Conservation (phyloP, 1,140 invertebrate genomes). For the Pseudomyrmex concolor region DNA sequence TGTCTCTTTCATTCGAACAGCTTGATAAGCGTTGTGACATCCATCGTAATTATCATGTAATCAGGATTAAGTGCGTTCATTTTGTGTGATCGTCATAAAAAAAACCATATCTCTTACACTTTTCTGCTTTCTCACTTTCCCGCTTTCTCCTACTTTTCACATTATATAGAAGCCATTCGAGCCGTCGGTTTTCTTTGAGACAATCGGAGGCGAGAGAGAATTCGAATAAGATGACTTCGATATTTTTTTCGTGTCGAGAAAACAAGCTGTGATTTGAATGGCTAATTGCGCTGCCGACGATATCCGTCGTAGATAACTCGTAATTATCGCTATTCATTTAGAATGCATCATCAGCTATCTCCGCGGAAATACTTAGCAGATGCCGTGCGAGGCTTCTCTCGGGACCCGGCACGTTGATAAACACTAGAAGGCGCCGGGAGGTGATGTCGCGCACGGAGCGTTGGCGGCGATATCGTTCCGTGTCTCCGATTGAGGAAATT, state of each 20-base stretch:
- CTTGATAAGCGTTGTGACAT: no score
- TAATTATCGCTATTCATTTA: slow-evolving; percentile 33
- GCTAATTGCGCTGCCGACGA: background rate
- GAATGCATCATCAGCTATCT: slow-evolving; percentile 10
- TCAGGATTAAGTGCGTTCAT: background rate
- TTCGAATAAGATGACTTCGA: background rate
- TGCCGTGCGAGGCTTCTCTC: background rate
- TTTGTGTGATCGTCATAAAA: background rate
- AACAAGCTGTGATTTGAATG: background rate
- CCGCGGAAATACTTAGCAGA: background rate
- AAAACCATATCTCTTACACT: background rate
- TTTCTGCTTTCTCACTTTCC: background rate
- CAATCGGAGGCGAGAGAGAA: background rate
- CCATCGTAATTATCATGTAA: background rate
- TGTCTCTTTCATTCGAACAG: no score
- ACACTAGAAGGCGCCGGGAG: background rate
- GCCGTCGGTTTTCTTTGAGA: background rate
- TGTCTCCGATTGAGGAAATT: slow-evolving; percentile 68
- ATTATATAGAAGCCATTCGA: background rate
- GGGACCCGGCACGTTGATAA: slow-evolving; percentile 25
- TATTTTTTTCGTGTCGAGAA: background rate
- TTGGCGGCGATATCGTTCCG: background rate
- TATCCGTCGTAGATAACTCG: background rate
- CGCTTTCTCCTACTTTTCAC: background rate
- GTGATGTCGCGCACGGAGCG: slow-evolving; percentile 7